These are phyloP conservation scores for Gallinago jamesoni DNA, from an alignment of 2,113 vertebrate species.

Conservation along the genomic window DNA sequence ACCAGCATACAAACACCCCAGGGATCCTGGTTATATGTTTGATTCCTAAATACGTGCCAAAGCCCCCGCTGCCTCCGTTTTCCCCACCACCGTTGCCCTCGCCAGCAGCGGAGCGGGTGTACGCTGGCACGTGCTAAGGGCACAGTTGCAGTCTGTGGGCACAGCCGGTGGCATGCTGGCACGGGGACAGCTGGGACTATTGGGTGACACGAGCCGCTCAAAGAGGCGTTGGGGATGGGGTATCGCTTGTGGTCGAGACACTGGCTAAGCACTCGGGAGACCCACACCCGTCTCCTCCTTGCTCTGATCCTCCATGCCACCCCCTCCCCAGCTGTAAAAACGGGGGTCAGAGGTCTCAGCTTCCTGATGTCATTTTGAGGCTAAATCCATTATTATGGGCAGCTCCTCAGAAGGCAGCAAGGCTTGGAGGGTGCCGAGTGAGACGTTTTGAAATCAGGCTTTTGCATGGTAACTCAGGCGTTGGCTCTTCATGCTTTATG, in stretches of 20 bases:
- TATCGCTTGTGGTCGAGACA: neutral
- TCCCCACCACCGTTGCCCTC: neutral
- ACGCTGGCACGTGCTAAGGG: rapidly evolving
- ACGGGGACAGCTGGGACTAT: neutral
- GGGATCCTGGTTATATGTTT: neutral
- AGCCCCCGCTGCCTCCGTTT: neutral
- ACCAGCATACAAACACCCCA: neutral
- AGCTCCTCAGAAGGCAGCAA: neutral
- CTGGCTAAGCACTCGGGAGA: neutral
- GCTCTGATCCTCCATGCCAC: neutral
- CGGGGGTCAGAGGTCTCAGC: neutral
- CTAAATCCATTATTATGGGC: neutral
- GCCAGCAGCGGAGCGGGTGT: neutral
- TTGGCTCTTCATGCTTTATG: neutral
- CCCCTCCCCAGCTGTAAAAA: neutral
- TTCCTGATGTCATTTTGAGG: neutral
- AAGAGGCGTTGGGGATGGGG: neutral
- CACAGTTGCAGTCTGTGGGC: neutral
- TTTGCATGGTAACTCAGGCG: neutral
- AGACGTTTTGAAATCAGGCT: neutral
- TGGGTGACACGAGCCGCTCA: rapidly evolving
- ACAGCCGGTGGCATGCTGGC: rapidly evolving
- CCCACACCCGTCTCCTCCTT: neutral
- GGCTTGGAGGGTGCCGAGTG: neutral
- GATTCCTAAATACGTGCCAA: neutral